Base-by-base conservation (phyloP, 2,113 vertebrate genomes). In the Astur gentilis region DNA sequence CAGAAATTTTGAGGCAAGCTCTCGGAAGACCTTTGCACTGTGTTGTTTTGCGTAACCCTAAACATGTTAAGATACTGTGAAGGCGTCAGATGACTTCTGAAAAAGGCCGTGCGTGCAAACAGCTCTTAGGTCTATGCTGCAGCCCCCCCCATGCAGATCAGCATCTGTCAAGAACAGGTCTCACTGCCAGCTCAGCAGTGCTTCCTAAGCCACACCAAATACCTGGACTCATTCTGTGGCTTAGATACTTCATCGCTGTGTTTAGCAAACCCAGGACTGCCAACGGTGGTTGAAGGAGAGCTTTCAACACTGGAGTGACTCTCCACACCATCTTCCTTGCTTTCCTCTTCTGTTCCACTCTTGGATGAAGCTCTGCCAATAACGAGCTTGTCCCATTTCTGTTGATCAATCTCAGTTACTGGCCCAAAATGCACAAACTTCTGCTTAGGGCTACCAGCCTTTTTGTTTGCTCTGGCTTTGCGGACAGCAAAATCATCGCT, bases 351-450 rank as follows among this genome's bases (percentile, higher is more conserved):
- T 86, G 90, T 89, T 84, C 89, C 85, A 29, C 85, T 82, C 90
- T 88, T 96, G 18, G 96, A 85, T 58, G 93, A 95, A 61, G 96
- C 65, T 95, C 95, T 98, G 95, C 98, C 97, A 90, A 98, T 97
- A 96, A 98, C 97, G 16, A 99, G 97, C 82, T 97, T 98, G 97
- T 98, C 98, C 98, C 98, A 98, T 34, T 83, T 98, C 92, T 98
- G 97, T 79, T 98, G 98, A 88, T 99, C 98, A 97, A 99, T 99
- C 98, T 99, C 99, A 91, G 99, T 99, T 96, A 99, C 99, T 9
- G 98, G 99, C 92, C 99, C 99, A 97, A 99, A 99, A 97, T 98
- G 99, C 96, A 99, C 99, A 97, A 98, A 98, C 83, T 98, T 99
- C 89, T 98, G 98, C 77, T 96, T 98, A 73, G 97, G 97, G 80